Evolutionary conservation across 2,113 vertebrate species (phyloP).

Genomic region (Python bivittatus): DNA sequence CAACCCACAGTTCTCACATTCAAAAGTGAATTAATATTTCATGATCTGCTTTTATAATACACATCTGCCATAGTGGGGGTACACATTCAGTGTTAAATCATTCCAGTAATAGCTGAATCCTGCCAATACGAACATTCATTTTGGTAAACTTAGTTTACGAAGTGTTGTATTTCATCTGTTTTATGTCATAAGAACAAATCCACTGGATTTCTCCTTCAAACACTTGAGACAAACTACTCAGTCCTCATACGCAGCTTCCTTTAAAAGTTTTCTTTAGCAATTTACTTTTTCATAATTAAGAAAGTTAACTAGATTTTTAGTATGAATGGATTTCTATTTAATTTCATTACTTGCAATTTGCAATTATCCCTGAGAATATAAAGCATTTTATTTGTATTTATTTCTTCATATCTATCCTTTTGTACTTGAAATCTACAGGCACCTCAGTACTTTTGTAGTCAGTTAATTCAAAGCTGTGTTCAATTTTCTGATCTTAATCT

Average conservation of each 20-base stretch:
- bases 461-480: neutral
- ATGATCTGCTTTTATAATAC: neutral
- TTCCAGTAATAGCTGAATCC: slow-evolving; percentile 52
- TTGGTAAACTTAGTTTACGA: slow-evolving; percentile 47
- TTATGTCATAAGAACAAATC: slow-evolving; percentile 70
- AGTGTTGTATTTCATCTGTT: slow-evolving; percentile 30
- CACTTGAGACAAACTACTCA: slow-evolving; percentile 63
- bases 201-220: slow-evolving; percentile 69
- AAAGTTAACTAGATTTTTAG: neutral
- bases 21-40: neutral
- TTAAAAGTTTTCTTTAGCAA: neutral
- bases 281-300: too few species aligned
- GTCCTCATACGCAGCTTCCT: neutral
- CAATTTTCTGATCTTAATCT: slow-evolving; percentile 13
- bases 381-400: neutral
- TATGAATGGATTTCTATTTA: fast-evolving
- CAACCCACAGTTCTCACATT: neutral
- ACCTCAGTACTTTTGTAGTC: neutral
- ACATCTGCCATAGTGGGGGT: neutral
- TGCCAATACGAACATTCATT: slow-evolving; percentile 57
- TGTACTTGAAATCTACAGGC: neutral
- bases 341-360: neutral
- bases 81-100: slow-evolving; percentile 41
- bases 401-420: neutral
- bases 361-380: neutral